Evolutionary conservation across 2,113 vertebrate genomes (phyloP).

Genomic region (Poeciliopsis prolifica): DNA sequence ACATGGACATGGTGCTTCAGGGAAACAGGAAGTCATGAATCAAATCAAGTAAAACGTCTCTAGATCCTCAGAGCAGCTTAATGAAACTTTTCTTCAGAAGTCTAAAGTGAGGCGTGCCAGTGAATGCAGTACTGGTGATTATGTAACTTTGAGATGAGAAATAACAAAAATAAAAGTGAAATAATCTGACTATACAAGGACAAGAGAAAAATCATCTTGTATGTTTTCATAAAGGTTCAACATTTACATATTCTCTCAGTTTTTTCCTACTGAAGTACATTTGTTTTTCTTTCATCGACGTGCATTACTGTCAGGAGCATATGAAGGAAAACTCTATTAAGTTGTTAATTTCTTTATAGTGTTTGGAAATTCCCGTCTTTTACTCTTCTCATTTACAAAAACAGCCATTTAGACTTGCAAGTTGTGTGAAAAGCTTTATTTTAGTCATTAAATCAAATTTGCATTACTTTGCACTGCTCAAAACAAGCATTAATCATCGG

Average conservation of each 20-base stretch:
- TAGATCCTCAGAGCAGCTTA: not conserved
- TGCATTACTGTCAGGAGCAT: slow-evolving; percentile 32
- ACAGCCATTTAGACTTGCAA: slow-evolving; percentile 50
- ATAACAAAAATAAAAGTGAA: not conserved
- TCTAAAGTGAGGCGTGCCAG: not conserved
- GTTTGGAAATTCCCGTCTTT: slow-evolving; percentile 38
- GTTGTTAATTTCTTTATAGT: slow-evolving; percentile 34
- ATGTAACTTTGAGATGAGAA: not conserved
- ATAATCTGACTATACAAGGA: not conserved
- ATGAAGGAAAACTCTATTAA: slow-evolving; percentile 37
- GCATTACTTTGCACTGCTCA: slow-evolving; percentile 51
- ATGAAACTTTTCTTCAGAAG: not conserved
- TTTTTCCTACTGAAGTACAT: slow-evolving; percentile 5
- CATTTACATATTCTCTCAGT: not conserved
- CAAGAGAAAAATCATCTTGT: not conserved
- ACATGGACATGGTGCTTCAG: too few relatives aligned
- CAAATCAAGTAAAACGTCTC: not conserved
- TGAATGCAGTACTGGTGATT: not conserved
- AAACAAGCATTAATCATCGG: slow-evolving; percentile 66
- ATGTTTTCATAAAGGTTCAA: not conserved
- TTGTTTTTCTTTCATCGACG: not conserved
- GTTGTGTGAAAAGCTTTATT: slow-evolving; percentile 59
- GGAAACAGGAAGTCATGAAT: not conserved
- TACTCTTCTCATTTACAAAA: slow-evolving; percentile 7
- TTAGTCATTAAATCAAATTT: slow-evolving; percentile 68